Evolutionary conservation across 2,888 invertebrate genomes (phyloP).

Genomic region (Empis livida): DNA sequence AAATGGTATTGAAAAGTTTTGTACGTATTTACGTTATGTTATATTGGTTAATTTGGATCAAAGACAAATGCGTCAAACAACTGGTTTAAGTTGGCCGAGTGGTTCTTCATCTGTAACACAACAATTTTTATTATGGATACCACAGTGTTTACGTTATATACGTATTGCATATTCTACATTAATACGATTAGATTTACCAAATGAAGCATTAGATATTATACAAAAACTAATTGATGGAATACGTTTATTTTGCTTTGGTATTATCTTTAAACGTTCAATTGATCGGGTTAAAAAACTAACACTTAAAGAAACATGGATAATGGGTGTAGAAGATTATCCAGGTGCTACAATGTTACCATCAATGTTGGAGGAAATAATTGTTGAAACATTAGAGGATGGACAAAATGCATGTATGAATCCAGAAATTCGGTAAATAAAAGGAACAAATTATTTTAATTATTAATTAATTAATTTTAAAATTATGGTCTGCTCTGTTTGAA

Average conservation of each 20-base stretch:
- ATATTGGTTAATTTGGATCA: slow-evolving; percentile 52
- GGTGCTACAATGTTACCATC: slow-evolving; percentile 68
- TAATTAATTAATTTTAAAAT: not conserved
- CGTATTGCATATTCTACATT: slow-evolving; percentile 68
- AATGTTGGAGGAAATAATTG: slow-evolving; percentile 57
- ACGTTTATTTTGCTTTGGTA: slow-evolving; percentile 71
- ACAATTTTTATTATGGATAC: slow-evolving; percentile 54
- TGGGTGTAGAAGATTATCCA: slow-evolving; percentile 72
- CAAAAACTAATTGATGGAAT: slow-evolving; percentile 77
- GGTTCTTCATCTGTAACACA: slow-evolving; percentile 41
- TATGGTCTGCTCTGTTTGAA: slow-evolving; percentile 34
- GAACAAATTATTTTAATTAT: not conserved
- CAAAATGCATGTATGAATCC: slow-evolving; percentile 57
- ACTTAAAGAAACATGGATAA: slow-evolving; percentile 72
- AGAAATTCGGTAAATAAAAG: slow-evolving; percentile 46
- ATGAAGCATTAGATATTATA: slow-evolving; percentile 74
- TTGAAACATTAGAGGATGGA: slow-evolving; percentile 56
- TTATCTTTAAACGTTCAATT: slow-evolving; percentile 72
- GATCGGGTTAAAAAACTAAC: slow-evolving; percentile 59
- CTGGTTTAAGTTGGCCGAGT: slow-evolving; percentile 33
- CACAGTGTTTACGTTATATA: slow-evolving; percentile 68
- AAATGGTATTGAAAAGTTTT: slow-evolving; percentile 60
- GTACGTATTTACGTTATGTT: slow-evolving; percentile 57
- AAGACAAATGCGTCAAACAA: slow-evolving; percentile 29
- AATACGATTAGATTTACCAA: slow-evolving; percentile 73